Conservation (phyloP, 2,888 invertebrate genomes). For the Oscheius onirici region DNA sequence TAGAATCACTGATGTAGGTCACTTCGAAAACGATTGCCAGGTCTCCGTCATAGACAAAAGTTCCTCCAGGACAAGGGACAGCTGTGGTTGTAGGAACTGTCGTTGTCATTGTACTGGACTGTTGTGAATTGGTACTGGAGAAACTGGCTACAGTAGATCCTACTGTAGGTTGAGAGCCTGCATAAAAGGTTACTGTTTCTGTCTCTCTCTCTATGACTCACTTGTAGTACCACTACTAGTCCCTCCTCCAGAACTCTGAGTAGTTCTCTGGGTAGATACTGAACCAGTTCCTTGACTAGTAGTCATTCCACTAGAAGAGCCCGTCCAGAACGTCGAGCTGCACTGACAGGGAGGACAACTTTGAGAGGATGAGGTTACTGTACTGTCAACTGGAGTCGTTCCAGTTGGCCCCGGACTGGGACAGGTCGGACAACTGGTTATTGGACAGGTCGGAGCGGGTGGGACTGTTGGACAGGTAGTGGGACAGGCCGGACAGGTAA, state of each 20-base stretch:
- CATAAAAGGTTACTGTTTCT: too few species aligned
- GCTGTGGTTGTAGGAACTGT: background rate
- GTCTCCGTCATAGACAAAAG: conserved; percentile 9
- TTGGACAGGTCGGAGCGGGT: too few species aligned
- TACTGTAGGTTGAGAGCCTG: too few species aligned
- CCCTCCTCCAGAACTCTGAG: too few species aligned
- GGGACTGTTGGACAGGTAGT: conserved; percentile 1
- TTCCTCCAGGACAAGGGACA: conserved; percentile 2
- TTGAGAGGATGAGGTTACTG: too few species aligned
- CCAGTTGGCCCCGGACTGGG: too few species aligned
- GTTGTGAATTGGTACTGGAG: background rate
- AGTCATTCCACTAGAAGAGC: background rate
- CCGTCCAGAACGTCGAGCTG: background rate
- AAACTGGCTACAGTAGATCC: background rate
- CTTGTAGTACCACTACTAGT: too few species aligned
- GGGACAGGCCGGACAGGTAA: background rate
- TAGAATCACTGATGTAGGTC: background rate
- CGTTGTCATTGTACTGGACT: background rate
- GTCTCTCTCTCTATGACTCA: too few species aligned
- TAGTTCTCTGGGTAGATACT: too few species aligned
- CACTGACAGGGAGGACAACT: conserved; percentile 12
- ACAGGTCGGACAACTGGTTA: too few species aligned
- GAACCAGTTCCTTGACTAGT: too few species aligned
- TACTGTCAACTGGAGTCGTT: too few species aligned
- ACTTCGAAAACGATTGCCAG: conserved; percentile 8